Evolutionary conservation across 1,140 invertebrate genomes (phyloP).

Genomic region (Drosophila fuyamai): DNA sequence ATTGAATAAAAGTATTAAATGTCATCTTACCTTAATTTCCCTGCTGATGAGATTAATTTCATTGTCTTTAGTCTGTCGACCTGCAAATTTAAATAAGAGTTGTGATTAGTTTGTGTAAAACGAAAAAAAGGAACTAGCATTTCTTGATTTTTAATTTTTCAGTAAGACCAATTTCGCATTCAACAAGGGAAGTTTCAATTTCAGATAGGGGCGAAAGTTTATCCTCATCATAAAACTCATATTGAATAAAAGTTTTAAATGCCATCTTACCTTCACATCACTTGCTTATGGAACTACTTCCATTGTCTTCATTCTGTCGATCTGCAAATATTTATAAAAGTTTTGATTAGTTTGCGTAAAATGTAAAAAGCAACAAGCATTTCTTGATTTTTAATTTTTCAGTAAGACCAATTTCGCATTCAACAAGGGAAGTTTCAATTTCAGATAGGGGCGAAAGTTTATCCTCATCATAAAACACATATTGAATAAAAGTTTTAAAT

Average conservation of each 20-base stretch:
- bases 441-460: constrained; percentile 72
- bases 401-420: constrained; percentile 68
- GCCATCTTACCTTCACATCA: constrained; percentile 7
- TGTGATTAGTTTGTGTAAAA: no score
- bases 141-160: no score
- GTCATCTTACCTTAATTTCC: constrained; percentile 7
- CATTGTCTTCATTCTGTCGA: no score
- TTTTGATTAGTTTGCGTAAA: no score
- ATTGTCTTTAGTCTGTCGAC: no score
- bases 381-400: no score
- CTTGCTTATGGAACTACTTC: no score
- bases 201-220: constrained; percentile 72
- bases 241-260: background rate
- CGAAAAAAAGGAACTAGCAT: no score
- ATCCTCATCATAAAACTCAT: constrained; percentile 35
- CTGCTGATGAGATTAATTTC: no score
- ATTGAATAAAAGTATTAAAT: background rate
- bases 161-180: constrained; percentile 68
- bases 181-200: constrained; percentile 60
- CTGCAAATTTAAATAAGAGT: no score
- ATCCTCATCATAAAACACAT: constrained; percentile 35
- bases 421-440: constrained; percentile 60
- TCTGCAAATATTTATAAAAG: no score
- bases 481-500: background rate
- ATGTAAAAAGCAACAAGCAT: no score